Evolutionary conservation across 2,888 invertebrate species (phyloP), one percentile per base, ranked within the genome.

Genomic region (Neoaliturus tenellus): DNA sequence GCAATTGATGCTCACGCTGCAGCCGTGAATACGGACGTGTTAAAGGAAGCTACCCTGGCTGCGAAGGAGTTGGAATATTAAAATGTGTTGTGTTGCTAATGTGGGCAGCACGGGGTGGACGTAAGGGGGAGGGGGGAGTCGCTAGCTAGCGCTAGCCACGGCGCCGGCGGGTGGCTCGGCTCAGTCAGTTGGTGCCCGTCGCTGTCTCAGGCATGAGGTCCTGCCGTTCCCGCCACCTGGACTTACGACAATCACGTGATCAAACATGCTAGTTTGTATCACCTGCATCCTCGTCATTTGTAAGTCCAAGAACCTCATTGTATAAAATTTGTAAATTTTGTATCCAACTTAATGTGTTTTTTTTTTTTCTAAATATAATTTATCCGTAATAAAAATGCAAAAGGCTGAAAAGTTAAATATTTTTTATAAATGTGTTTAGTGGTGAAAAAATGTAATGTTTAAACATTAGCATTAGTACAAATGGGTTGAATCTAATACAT

Each of bases 271-370:
- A 31, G 28, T 62, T 8, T 25, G 28, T 31, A 62, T 62, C 4
- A 28, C 62, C 12, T 20, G 23, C 10, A 28, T 62, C 14, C 25
- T 62, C 12, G 62, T 62, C 84, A 93, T 95, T 90, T 31, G 58
- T 39, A 81, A 25, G 62, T 48, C 17, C n/a, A n/a, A n/a, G n/a
- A n/a, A n/a, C n/a, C n/a, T n/a, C n/a, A n/a, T n/a, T n/a, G n/a
- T n/a, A n/a, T n/a, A n/a, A n/a, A n/a, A n/a, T n/a, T n/a, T n/a
- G n/a, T n/a, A n/a, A n/a, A n/a, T n/a, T n/a, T n/a, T 58, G 12
- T 12, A 39, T 12, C 6, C 12, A 8, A 39, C 39, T 39, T 12
- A 39, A 39, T 39, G 12, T 39, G n/a, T n/a, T n/a, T 39, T 39
- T 39, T 39, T 8, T 12, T 39, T 39, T 39, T 39, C 6, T 12